Evolutionary conservation across 1,140 invertebrate species (phyloP).

Genomic region (Trigoniulus corallinus): DNA sequence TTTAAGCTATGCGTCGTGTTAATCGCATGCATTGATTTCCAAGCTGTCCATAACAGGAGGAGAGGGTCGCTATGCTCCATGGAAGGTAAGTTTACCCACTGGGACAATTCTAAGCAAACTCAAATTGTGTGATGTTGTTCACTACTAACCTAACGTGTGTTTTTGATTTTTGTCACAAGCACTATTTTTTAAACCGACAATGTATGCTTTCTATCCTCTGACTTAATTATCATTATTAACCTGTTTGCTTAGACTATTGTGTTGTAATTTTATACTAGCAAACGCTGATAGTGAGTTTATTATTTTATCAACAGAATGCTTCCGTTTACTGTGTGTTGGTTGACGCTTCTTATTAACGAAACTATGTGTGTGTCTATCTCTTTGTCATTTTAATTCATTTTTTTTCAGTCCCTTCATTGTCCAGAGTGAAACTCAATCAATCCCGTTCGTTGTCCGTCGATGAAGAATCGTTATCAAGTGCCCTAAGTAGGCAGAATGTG

Average conservation of each 20-base stretch:
- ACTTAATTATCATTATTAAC: too few species aligned
- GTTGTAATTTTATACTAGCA: too few species aligned
- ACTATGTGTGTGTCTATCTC: background rate
- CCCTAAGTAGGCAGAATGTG: constrained; percentile 1
- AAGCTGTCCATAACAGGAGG: constrained; percentile 7
- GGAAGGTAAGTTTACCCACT: constrained; percentile 2
- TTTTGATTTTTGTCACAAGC: too few species aligned
- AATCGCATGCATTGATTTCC: constrained; percentile 2
- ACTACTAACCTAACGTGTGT: too few species aligned
- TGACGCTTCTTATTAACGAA: too few species aligned
- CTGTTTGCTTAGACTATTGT: too few species aligned
- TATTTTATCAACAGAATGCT: too few species aligned
- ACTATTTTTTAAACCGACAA: too few species aligned
- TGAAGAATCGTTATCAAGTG: constrained; percentile 4
- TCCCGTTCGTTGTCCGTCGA: constrained; percentile 3
- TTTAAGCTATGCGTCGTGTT: background rate
- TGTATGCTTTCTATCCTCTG: too few species aligned
- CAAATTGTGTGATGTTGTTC: background rate
- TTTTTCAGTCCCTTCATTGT: constrained; percentile 6
- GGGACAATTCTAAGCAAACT: background rate
- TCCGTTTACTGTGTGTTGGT: too few species aligned
- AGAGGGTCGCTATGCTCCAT: constrained; percentile 4
- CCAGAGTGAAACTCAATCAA: background rate
- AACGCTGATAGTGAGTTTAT: too few species aligned
- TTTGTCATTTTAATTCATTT: background rate